Evolutionary conservation across 2,113 vertebrate species (phyloP), one percentile per base, ranked within the genome.

Genomic region (Gnathonemus echidnorhynchus): DNA sequence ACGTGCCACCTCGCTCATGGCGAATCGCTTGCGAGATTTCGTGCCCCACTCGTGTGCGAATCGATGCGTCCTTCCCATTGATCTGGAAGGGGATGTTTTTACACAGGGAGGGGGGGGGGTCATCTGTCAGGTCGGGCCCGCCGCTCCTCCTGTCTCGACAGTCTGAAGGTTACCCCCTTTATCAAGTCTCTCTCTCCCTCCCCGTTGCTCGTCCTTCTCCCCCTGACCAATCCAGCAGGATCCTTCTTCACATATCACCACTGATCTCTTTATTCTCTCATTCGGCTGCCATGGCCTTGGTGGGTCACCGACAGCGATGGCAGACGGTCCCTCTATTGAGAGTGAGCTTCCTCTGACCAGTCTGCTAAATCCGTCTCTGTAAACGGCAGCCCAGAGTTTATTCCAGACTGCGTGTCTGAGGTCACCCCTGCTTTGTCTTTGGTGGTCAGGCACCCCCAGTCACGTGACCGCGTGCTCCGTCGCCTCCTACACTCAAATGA

Each of bases 131-230:
- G 90, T n/a, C 86, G 66, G 92, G 90, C 93, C 93, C 92, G 89
- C 88, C 91, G 88, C 39, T 88, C 62, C 91, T 91, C 92, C 90
- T 31, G 27, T 35, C 62, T 91, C 92, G 89, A 10, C 21, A 35
- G 66, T 42, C 49, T 89, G 58, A 93, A 93, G 91, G 92, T 93
- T 92, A 92, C n/a, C 84, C 83, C 91, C 89, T 92, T 85, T 86
- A 91, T 90, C 92, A 90, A 90, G n/a, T 80, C 62, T 42, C 91
- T 80, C 35, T 48, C 31, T 19, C 24, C 7, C 48, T 27, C 24
- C 9, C n/a, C n/a, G n/a, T 10, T 27, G n/a, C 62, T 70, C 3
- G n/a, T 31, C 62, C 62, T 31, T 70, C 62, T 70, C 62, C n/a
- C 62, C 27, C 62, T 21, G 58, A 27, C 58, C 58, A 27, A 66